Base-by-base conservation (phyloP, 2,888 invertebrate species). In the Drosophila lutescens region DNA sequence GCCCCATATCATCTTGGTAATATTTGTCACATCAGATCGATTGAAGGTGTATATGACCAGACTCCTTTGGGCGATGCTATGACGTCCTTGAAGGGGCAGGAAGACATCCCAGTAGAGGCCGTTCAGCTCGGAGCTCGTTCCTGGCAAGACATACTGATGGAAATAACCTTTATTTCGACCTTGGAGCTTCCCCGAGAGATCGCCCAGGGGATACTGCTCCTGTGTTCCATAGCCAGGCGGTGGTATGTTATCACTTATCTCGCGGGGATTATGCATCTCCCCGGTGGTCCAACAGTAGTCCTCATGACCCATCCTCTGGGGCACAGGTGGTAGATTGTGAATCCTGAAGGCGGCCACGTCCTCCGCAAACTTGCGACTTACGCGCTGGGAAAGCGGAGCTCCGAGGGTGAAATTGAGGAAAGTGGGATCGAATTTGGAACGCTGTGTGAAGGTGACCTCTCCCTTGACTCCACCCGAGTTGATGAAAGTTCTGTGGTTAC, bases 151-250 rank as follows among this genome's bases (percentile, higher is more conserved):
- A 81, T 95, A 94, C 80, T 94, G 94, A 85, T 95, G 95, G 89
- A 95, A 95, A 49, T 94, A 93, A 77, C 94, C 94, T 84, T 95
- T 95, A 40, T 96, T 96, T 62, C 96, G 93, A 13, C 94, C 94
- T 78, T 96, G 95, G 74, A 96, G 94, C 92, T 98, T 98, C 20
- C 98, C 98, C 58, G 97, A 95, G 12, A 98, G 92, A 90, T 98
- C 98, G 0, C 98, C 98, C 4, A 98, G 93, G 1, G 97, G 95
- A 88, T 98, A 98, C 91, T 97, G 96, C 91, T 98, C 98, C 90
- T 97, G 97, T 0, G 91, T 91, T 10, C 91, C 97, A 80, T 94
- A 94, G 93, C 96, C 96, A 74, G 95, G 93, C 0, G 96, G 96
- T 9, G 96, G 96, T 40, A 93, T 88, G 5, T 89, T 91, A 10